Base-by-base conservation (phyloP, 2,888 invertebrate genomes). In the Bellardia pandia region DNA sequence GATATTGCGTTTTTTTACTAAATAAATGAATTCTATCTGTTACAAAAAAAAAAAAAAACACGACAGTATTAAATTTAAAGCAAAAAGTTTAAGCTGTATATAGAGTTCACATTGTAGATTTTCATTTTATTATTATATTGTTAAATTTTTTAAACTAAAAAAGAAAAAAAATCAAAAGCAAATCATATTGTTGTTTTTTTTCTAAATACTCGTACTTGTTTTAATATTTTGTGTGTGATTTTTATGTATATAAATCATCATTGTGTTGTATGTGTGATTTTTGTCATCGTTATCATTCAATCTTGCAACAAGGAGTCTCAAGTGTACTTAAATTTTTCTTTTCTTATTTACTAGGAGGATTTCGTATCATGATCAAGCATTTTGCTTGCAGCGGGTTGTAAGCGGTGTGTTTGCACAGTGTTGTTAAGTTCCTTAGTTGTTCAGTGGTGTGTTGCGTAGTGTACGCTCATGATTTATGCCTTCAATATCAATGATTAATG, bases 401-500 rank as follows among this genome's bases (percentile, higher is more conserved):
- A 2, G 6, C 56, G 4, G 16, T 56, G 16, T 56, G 23, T 23
- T 45, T 11, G 1, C 23, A 23, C 23, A 23, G 23, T 23, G 8
- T 45, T 5, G 1, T 53, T 60, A 11, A 0, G 2, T 16, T 33
- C 30, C 37, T 2, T 33, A 75, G 58, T 16, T 40, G 6, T 51
- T 37, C n/a, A 30, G 42, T 53, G 37, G 11, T 68, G 76, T 71
- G 48, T 16, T 37, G 37, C 71, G 56, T 68, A 53, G 74, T 45
- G 48, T 85, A 58, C 56, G 66, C 66, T 85, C 64, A 75, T 85
- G 78, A 82, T 87, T 85, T 85, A 85, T 78, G 87, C 81, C 78
- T 75, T 85, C 85, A 87, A 87, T 85, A 85, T 85, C 75, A 75
- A 78, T 87, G 87, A 87, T 87, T 87, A 87, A 87, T 87, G 87